Conservation (phyloP, 2,113 vertebrate species). For the Rhea pennata region DNA sequence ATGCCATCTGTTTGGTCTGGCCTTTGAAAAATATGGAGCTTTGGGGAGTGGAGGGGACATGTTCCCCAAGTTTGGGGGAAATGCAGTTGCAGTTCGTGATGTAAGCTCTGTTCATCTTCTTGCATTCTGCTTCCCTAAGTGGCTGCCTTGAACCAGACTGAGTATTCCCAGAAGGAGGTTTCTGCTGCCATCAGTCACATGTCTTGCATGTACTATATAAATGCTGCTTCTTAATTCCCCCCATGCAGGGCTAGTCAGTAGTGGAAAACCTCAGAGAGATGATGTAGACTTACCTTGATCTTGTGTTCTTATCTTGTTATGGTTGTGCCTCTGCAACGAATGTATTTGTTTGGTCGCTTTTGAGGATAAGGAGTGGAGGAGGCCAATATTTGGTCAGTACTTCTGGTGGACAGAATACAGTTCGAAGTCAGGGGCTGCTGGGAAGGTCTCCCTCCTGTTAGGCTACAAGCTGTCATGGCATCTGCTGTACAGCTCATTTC, state of each 20-base stretch:
- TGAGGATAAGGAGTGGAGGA: neutral
- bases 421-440: neutral
- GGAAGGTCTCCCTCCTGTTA: neutral
- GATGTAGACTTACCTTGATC: neutral
- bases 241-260: neutral
- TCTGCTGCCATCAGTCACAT: accelerated
- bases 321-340: neutral
- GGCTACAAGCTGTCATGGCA: neutral
- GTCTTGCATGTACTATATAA: neutral
- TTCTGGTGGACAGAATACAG: neutral
- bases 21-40: neutral
- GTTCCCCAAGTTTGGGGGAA: neutral
- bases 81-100: neutral
- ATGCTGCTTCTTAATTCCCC: neutral
- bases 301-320: accelerated
- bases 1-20: neutral
- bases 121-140: neutral
- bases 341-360: neutral
- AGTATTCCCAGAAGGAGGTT: neutral
- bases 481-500: neutral
- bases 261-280: neutral
- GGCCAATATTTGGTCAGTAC: neutral
- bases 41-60: neutral
- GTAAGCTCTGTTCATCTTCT: neutral
- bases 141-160: accelerated